Evolutionary conservation across 2,888 invertebrate species (phyloP), one percentile per base, ranked within the genome.

Genomic region (Parapristionchus giblindavisi): DNA sequence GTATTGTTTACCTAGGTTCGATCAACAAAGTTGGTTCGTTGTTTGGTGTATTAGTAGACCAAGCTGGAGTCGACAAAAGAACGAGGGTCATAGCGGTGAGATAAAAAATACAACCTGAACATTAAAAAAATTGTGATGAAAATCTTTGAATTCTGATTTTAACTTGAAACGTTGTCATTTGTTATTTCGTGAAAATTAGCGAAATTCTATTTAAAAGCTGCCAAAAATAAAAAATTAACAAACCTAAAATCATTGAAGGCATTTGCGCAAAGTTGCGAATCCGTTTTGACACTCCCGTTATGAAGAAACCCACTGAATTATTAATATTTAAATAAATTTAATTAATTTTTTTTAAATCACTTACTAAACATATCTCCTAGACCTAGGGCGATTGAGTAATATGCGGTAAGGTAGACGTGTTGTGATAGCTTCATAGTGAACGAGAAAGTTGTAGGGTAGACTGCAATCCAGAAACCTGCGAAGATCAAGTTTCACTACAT

Each of bases 381-480:
- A 3, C 61, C 73, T 24, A 73, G 51, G 0, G 34, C 51, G 11
- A 73, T 34, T 0, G 73, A 43, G 24, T 73, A 73, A 27, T 43
- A 58, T 0, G 73, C 61, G 24, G 61, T 48, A 5, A 73, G 52
- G 29, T 73, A 63, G 24, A 73, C 38, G 52, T 61, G 27, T 14
- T 6, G 17, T 34, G 61, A 21, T 24, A 73, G 34, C 11, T 21
- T 38, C 38, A 36, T 34, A 8, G 73, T 73, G 52, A 73, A 73
- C 1, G 38, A 27, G 11, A 73, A 24, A 5, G 73, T 73, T 11
- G 73, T 73, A 3, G 73, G 73, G 14, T 61, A 73, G 36, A 61
- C 52, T 27, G 8, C 61, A 36, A 73, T 73, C 73, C 73, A 73
- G 63, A 61, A 73, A 17, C 51, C 61, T 71, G 56, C 21, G 56